Evolutionary conservation across 2,797 vertebrate genomes (phyloP).

Genomic region (Zalophus californianus): DNA sequence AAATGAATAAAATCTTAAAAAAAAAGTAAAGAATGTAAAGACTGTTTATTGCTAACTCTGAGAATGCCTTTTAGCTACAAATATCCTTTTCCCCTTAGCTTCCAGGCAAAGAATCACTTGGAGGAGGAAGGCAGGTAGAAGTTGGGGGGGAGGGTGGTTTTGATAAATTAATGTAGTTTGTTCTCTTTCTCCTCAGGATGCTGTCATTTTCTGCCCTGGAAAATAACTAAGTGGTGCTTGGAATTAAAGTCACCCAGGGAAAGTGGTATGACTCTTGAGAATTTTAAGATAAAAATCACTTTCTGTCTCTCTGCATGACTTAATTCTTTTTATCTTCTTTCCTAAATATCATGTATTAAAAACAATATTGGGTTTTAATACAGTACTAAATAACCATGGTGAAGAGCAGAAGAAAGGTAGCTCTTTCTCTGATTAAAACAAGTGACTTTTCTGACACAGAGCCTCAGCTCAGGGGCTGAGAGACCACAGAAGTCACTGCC

Average conservation of each 20-base stretch:
- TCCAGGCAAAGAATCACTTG: neutral
- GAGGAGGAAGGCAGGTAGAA: neutral
- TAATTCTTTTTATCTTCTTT: neutral
- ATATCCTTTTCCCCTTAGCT: conserved; percentile 6
- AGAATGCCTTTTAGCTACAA: neutral
- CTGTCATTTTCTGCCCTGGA: conserved; percentile 21
- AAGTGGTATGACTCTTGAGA: neutral
- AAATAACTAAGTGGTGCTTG: conserved; percentile 31
- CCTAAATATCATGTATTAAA: neutral
- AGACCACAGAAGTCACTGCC: neutral
- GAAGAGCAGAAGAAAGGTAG: neutral
- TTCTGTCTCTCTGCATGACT: neutral
- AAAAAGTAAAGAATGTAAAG: conserved; percentile 61
- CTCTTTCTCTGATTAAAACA: neutral
- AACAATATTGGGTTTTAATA: neutral
- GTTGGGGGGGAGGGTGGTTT: neutral
- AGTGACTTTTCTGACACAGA: neutral
- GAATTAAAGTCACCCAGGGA: conserved; percentile 8
- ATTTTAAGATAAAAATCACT: conserved; percentile 46
- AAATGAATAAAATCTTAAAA: too few relatives aligned
- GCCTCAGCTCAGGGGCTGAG: neutral
- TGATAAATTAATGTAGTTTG: neutral
- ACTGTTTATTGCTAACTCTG: neutral
- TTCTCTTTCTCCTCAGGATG: neutral
- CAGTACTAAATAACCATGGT: neutral